A percentile compares a stretch with the other conserved stretches of the same genome.
Evolutionary conservation across 2,888 invertebrate genomes (phyloP).

Genomic region (Cheilosia variabilis): DNA sequence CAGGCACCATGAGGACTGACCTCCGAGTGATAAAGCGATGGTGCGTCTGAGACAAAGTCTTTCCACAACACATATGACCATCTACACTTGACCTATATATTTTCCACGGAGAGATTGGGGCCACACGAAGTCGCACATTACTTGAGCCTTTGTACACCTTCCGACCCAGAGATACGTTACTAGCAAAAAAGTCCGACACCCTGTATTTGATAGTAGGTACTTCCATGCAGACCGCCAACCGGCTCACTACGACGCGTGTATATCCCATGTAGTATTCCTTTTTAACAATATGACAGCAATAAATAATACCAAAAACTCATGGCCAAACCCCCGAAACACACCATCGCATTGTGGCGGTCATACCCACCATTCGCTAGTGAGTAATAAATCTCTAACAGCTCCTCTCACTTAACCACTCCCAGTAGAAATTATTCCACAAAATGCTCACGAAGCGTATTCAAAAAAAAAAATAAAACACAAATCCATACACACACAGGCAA

Average conservation of each 20-base stretch:
- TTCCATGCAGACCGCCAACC: conserved; percentile 1
- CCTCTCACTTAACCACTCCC: conserved; percentile 66
- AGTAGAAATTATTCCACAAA: conserved; percentile 59
- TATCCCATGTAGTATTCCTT: conserved; percentile 24
- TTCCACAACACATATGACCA: too few relatives aligned
- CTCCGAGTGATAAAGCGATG: too few relatives aligned
- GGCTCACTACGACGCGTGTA: conserved; percentile 2
- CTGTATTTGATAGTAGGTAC: too few relatives aligned
- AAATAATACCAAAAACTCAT: conserved; percentile 64
- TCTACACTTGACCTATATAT: too few relatives aligned
- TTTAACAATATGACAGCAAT: conserved; percentile 43
- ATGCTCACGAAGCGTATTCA: conserved; percentile 19
- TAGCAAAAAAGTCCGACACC: too few relatives aligned
- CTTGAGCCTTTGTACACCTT: too few relatives aligned
- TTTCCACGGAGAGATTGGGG: too few relatives aligned
- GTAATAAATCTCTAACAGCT: conserved; percentile 72
- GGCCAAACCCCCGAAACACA: conserved; percentile 35
- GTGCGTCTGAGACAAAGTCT: too few relatives aligned
- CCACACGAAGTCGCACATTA: too few relatives aligned
- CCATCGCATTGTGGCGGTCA: conserved; percentile 10
- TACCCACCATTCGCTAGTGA: conserved; percentile 37
- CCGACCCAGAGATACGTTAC: too few relatives aligned
- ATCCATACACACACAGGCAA: background rate
- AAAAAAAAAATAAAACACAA: conserved; percentile 9
- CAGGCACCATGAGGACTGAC: too few relatives aligned